phyloP scores from a whole-genome alignment of 2,797 vertebrate genomes.

The Centropyge bicolor region DNA sequence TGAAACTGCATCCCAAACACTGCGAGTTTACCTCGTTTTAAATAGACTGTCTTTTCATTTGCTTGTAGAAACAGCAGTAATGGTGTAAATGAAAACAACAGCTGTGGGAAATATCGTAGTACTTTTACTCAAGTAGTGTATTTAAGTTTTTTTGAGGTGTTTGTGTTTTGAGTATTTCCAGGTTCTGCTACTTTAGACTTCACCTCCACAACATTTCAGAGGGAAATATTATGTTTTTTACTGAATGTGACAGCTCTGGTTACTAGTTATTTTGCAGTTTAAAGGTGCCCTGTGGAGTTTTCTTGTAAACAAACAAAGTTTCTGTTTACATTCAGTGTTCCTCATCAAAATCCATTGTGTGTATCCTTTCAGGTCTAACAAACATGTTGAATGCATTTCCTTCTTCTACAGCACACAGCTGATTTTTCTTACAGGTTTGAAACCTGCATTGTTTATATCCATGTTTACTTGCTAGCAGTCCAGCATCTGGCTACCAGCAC shows the following conservation, averaged over 20 bases:
- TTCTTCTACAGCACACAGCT: background rate
- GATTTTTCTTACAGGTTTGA: background rate
- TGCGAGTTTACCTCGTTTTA: slow-evolving; percentile 34
- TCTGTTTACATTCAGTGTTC: background rate
- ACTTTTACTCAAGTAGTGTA: background rate
- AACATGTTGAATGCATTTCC: slow-evolving; percentile 14
- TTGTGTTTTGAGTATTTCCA: background rate
- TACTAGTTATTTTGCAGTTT: slow-evolving; percentile 8
- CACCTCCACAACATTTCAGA: background rate
- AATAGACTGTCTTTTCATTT: slow-evolving; percentile 36
- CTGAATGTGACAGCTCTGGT: background rate
- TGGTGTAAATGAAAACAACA: slow-evolving; percentile 25
- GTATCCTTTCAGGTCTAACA: background rate
- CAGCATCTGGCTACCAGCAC: background rate
- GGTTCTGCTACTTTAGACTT: slow-evolving; percentile 3
- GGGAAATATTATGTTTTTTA: background rate
- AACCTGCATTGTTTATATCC: background rate
- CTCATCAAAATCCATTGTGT: background rate
- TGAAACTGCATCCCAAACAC: slow-evolving; percentile 47
- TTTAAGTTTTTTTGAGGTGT: background rate
- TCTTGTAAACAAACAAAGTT: background rate
- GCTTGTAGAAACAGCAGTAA: slow-evolving; percentile 6
- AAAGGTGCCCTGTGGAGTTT: background rate
- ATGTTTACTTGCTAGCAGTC: background rate
- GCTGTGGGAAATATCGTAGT: background rate